phyloP scores from a whole-genome alignment of 2,888 invertebrate species.

The Lepas anatifera region DNA sequence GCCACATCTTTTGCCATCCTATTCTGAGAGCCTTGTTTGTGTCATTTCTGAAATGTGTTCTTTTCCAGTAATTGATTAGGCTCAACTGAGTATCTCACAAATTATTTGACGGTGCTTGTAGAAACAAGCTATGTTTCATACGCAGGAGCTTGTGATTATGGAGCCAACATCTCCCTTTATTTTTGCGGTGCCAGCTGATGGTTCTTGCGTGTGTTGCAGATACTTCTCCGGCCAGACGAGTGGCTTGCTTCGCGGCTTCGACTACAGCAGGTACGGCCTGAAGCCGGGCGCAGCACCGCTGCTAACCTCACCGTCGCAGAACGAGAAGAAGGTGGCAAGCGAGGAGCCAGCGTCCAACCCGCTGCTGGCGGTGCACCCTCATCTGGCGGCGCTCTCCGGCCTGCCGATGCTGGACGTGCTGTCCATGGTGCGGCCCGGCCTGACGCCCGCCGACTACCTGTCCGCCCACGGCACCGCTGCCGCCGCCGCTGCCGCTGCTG shows the following conservation, averaged over 20 bases:
- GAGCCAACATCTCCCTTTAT: too few relatives aligned
- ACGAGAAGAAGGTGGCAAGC: slow-evolving; percentile 63
- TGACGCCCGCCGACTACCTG: slow-evolving; percentile 79
- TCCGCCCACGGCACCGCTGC: slow-evolving; percentile 93
- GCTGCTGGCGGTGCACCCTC: slow-evolving; percentile 75
- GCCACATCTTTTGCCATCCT: too few relatives aligned
- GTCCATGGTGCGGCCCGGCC: slow-evolving; percentile 58
- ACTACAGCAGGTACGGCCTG: slow-evolving; percentile 14
- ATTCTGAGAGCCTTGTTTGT: slow-evolving; percentile 39
- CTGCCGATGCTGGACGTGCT: slow-evolving; percentile 61
- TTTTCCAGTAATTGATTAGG: too few relatives aligned
- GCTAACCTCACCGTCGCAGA: slow-evolving; percentile 61
- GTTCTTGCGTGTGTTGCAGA: slow-evolving; percentile 60
- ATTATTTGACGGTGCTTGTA: too few relatives aligned
- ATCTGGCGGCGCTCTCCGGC: slow-evolving; percentile 82
- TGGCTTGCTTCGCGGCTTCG: slow-evolving; percentile 44
- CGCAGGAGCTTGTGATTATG: too few relatives aligned
- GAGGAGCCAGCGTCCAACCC: slow-evolving; percentile 75
- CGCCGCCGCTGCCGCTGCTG: slow-evolving; percentile 82
- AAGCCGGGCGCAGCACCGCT: slow-evolving; percentile 19
- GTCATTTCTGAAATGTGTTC: too few relatives aligned
- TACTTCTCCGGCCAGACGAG: slow-evolving; percentile 63
- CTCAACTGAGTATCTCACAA: too few relatives aligned
- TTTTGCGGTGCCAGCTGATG: too few relatives aligned
- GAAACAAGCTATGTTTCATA: too few relatives aligned